Base-by-base conservation (phyloP, 2,888 invertebrate genomes). In the Cheilosia soror region DNA sequence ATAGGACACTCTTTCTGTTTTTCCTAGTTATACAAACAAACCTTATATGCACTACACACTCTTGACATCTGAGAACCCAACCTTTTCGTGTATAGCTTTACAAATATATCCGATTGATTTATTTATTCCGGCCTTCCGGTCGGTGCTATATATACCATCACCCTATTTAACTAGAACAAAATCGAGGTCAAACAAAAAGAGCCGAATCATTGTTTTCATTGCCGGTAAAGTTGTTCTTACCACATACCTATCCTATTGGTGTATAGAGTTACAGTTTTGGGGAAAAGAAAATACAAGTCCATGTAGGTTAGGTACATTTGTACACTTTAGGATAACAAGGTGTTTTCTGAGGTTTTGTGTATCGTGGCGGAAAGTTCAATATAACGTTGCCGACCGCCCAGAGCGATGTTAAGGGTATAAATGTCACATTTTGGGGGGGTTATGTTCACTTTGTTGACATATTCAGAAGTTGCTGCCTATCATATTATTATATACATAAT, bases 81-180 rank as follows among this genome's bases (percentile, higher is more conserved):
- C 58, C 49, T 33, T 29, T 49, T 27, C 49, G 5, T 33, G 33
- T 58, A 6, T 44, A 44, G 15, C 20, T 2, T 4, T n/a, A 42
- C n/a, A 33, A 33, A 44, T 44, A 44, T 55, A 29, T 57, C 20
- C 49, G 58, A 71, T 71, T 71, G 71, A 71, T 71, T 71, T 71
- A 60, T 49, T 71, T 58, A 49, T 71, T 49, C 11, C 49, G 5
- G n/a, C 40, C 49, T 71, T 71, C 20, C 49, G 44, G 44, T 55
- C 4, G 4, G 4, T 0, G 13, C 20, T 20, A 47, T 47, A 7
- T 57, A 31, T 7, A 31, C 55, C 25, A 9, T 27, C 51, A 51
- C 25, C 15, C 13, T 44, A 25, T n/a, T 47, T 25, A 4, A 20
- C 33, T 20, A 25, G 20, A 69, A 29, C 55, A 29, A 42, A 29